Evolutionary conservation across 2,113 vertebrate species (phyloP).

Genomic region (Aramus guarauna): DNA sequence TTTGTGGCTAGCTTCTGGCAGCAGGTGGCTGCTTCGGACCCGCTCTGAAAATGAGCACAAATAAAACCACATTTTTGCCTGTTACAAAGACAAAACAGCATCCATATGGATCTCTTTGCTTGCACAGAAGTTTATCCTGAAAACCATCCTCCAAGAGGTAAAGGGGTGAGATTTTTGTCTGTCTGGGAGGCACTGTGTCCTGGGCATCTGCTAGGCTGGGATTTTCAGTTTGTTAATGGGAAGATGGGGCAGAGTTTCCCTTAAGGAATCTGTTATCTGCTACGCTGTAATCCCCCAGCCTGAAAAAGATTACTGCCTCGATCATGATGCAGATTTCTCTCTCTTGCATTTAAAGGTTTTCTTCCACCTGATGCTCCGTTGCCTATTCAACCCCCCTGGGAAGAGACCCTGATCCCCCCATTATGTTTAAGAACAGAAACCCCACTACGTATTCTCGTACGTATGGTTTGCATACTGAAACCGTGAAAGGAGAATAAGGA

Average conservation of each 20-base stretch:
- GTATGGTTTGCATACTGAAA: not conserved
- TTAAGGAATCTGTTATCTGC: no score
- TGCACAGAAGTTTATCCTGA: not conserved
- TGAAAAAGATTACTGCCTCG: fast-evolving
- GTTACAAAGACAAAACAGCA: fast-evolving
- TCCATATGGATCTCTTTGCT: not conserved
- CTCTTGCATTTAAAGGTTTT: not conserved
- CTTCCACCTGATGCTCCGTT: not conserved
- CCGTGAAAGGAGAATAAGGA: not conserved
- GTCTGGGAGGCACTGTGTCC: not conserved
- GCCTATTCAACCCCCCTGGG: not conserved
- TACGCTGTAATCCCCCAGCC: fast-evolving
- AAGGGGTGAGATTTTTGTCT: not conserved
- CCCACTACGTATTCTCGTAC: no score
- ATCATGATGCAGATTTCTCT: not conserved
- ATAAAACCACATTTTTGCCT: not conserved
- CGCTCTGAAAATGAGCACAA: not conserved
- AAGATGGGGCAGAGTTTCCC: no score
- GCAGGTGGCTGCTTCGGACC: slow-evolving; percentile 1
- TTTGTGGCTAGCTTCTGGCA: not conserved
- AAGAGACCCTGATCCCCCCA: no score
- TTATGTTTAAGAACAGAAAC: not conserved
- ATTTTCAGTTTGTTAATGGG: not conserved
- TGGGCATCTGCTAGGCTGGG: not conserved
- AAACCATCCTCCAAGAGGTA: fast-evolving